Evolutionary conservation across 2,113 vertebrate genomes (phyloP), one percentile per base, ranked within the genome.

Genomic region (Suncus etruscus): DNA sequence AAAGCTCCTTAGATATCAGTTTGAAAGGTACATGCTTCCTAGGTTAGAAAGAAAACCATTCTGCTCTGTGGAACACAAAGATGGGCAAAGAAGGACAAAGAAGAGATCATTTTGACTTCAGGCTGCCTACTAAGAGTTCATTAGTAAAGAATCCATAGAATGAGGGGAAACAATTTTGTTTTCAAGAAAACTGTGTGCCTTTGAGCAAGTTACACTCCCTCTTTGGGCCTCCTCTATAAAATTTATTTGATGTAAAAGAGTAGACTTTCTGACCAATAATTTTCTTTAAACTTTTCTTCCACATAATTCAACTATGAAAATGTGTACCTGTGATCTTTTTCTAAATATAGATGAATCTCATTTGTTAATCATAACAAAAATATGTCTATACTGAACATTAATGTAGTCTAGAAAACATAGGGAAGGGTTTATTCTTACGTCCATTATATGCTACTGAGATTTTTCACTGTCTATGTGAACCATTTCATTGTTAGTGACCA

Each of bases 1-100:
- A 86, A 63, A 94, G 83, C 61, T 86, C 83, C 48, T 73, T 78
- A 2, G 90, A 87, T 47, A 88, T 32, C 14, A 58, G 1, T 18
- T 92, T 45, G 72, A 90, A 94, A 91, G 86, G 54, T 63, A 88
- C 11, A 24, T 48, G 31, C 14, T 90, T 8, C 4, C 39, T 45
- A 5, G 32, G 29, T 9, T 12, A 73, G 61, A 15, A 66, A 86
- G 76, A 14, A 86, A 87, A 27, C 45, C 48, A 45, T 12, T 83
- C 24, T 63, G 25, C n/a, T 83, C 66, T 87, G 47, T 75, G 48
- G 25, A 66, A 70, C 54, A 92, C 78, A 73, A 79, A 58, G 8
- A 74, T 1, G 10, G 4, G 18, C 11, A 47, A 72, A 83, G 31
- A 81, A 39, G 39, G 39, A 39, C 39, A 39, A 39, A 39, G 39